These are phyloP conservation scores for Otocyon megalotis DNA, from an alignment of 2,113 vertebrate species.

Conservation along the genomic window DNA sequence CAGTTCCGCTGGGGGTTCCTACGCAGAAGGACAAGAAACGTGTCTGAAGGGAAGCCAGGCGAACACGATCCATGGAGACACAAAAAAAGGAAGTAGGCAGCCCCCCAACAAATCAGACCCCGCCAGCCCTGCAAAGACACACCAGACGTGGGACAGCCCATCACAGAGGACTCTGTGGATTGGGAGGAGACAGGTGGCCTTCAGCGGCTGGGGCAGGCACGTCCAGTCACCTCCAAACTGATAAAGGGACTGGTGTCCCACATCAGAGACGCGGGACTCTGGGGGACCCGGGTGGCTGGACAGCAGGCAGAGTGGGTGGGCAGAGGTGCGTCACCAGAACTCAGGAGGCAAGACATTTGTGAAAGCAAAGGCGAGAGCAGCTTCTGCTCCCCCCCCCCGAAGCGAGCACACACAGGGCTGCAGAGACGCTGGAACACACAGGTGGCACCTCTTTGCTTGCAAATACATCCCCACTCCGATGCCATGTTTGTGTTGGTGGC, in stretches of 20 bases:
- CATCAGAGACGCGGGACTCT: rapidly evolving
- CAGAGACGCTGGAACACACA: rapidly evolving
- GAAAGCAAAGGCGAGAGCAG: rapidly evolving
- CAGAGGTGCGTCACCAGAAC: neutral
- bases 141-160: rapidly evolving
- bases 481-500: neutral
- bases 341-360: rapidly evolving
- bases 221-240: rapidly evolving
- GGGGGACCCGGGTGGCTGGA: rapidly evolving
- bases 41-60: rapidly evolving
- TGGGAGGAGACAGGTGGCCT: rapidly evolving
- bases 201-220: neutral
- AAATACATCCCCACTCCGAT: neutral
- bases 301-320: rapidly evolving
- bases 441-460: neutral
- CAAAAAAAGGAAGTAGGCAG: rapidly evolving
- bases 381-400: neutral
- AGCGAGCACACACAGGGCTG: rapidly evolving
- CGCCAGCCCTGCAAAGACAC: rapidly evolving
- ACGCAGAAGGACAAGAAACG: rapidly evolving
- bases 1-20: rapidly evolving
- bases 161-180: neutral
- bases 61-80: rapidly evolving
- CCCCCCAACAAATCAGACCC: rapidly evolving
- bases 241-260: rapidly evolving